A percentile compares a stretch with the other conserved stretches of the same genome.
phyloP scores from a whole-genome alignment of 2,888 invertebrate species.

The Thyatira batis region DNA sequence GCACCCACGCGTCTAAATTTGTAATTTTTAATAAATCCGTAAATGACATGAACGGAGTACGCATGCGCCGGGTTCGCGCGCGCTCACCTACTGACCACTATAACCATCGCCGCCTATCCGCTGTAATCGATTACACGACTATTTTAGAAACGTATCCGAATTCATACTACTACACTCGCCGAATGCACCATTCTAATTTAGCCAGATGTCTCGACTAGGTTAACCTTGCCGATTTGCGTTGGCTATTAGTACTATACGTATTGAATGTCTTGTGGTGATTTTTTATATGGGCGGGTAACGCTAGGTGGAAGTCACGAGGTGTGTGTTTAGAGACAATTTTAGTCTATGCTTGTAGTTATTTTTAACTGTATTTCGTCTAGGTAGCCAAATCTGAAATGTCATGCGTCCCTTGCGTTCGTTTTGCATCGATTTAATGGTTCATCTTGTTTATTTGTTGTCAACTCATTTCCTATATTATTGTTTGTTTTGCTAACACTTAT shows the following conservation, averaged over 20 bases:
- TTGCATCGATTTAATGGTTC: constrained; percentile 24
- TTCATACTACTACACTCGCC: constrained; percentile 1
- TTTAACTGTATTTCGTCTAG: constrained; percentile 35
- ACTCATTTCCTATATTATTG: constrained; percentile 1
- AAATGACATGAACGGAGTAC: constrained; percentile 20
- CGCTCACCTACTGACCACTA: constrained; percentile 54
- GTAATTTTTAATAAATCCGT: constrained; percentile 22
- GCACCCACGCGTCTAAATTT: constrained; percentile 44
- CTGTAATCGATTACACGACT: constrained; percentile 45
- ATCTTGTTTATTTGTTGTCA: background rate
- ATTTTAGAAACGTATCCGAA: constrained; percentile 29
- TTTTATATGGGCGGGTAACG: constrained; percentile 5
- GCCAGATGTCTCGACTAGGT: constrained; percentile 14
- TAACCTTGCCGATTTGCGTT: constrained; percentile 24
- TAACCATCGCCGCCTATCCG: constrained; percentile 30
- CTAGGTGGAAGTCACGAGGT: background rate
- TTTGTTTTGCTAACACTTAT: background rate
- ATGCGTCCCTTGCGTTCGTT: constrained; percentile 25
- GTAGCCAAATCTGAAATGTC: constrained; percentile 40
- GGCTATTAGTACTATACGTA: background rate
- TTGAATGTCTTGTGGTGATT: background rate
- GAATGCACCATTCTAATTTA: constrained; percentile 19
- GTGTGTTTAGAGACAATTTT: background rate
- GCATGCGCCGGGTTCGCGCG: constrained; percentile 61
- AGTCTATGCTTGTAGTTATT: constrained; percentile 23